Percentiles rank a stretch among this genome's conserved stretches.
phyloP scores from a whole-genome alignment of 2,113 vertebrate species.

The Otis tarda region DNA sequence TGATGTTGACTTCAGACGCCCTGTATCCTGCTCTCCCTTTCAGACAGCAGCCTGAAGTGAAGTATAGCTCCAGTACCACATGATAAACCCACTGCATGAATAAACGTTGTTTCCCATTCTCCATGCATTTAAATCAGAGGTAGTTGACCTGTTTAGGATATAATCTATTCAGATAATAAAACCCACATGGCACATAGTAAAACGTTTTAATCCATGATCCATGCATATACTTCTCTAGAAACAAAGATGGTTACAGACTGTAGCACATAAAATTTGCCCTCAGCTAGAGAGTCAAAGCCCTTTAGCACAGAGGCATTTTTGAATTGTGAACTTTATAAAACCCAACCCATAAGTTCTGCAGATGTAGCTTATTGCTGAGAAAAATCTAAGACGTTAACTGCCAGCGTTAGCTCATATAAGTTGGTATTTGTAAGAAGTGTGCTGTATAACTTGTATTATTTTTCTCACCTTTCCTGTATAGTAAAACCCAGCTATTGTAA shows the following conservation, averaged over 20 bases:
- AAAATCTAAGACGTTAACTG: conserved; percentile 54
- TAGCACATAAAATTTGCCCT: conserved; percentile 61
- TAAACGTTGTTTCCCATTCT: conserved; percentile 47
- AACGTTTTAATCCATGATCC: conserved; percentile 62
- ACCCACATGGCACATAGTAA: conserved; percentile 52
- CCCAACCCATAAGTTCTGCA: conserved; percentile 57
- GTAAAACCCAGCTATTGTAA: conserved; percentile 36
- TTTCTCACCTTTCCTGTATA: conserved; percentile 48
- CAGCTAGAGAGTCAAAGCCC: conserved; percentile 45
- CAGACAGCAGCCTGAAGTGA: neutral
- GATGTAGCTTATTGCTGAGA: conserved; percentile 52
- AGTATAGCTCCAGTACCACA: neutral
- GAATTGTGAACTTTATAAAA: conserved; percentile 63
- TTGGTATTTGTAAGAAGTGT: conserved; percentile 36
- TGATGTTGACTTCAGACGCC: neutral
- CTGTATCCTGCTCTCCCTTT: neutral
- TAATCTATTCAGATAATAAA: conserved; percentile 68
- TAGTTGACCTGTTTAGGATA: conserved; percentile 64
- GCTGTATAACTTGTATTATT: conserved; percentile 52
- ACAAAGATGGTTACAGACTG: conserved; percentile 63
- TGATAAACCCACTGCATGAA: neutral
- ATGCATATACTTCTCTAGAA: conserved; percentile 44
- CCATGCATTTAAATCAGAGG: conserved; percentile 54
- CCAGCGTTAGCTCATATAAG: conserved; percentile 47
- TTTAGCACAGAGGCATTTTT: conserved; percentile 52